phyloP scores from a whole-genome alignment of 2,113 vertebrate genomes.

The Conger conger region DNA sequence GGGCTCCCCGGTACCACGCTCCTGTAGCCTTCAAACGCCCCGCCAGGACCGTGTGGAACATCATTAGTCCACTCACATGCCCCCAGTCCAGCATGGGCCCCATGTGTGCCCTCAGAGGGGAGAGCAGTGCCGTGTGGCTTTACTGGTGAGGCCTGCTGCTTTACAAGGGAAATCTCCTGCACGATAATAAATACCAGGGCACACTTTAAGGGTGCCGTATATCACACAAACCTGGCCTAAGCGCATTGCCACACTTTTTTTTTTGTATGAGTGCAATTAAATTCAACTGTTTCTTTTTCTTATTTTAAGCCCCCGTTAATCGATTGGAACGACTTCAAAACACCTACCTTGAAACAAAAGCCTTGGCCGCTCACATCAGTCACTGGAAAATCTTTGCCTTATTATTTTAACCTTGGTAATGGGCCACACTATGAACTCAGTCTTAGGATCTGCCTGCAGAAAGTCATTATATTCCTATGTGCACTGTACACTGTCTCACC shows the following conservation, averaged over 20 bases:
- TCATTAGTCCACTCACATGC: conserved; percentile 75
- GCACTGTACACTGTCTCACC: conserved; percentile 45
- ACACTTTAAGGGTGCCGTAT: conserved; percentile 68
- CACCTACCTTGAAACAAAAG: conserved; percentile 51
- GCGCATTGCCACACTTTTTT: conserved; percentile 50
- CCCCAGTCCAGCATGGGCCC: conserved; percentile 63
- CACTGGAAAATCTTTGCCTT: conserved; percentile 51
- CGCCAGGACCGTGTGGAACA: conserved; percentile 76
- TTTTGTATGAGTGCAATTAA: conserved; percentile 64
- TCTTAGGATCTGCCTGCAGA: conserved; percentile 48
- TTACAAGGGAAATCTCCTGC: conserved; percentile 82
- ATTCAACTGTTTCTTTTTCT: conserved; percentile 44
- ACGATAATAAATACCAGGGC: conserved; percentile 77
- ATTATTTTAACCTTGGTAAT: conserved; percentile 43
- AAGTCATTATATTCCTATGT: conserved; percentile 43
- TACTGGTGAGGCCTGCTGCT: conserved; percentile 79
- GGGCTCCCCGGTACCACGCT: conserved; percentile 63
- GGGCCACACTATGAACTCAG: conserved; percentile 41
- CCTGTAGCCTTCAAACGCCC: conserved; percentile 68
- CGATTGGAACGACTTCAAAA: conserved; percentile 69
- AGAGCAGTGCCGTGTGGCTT: conserved; percentile 73
- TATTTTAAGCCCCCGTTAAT: conserved; percentile 59
- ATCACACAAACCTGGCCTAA: conserved; percentile 62
- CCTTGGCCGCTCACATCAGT: conserved; percentile 46
- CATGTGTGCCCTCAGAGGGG: conserved; percentile 72